Percentiles rank a stretch among this genome's conserved stretches.
phyloP scores from a whole-genome alignment of 1,140 invertebrate species.

The Lasaia peninsularis region DNA sequence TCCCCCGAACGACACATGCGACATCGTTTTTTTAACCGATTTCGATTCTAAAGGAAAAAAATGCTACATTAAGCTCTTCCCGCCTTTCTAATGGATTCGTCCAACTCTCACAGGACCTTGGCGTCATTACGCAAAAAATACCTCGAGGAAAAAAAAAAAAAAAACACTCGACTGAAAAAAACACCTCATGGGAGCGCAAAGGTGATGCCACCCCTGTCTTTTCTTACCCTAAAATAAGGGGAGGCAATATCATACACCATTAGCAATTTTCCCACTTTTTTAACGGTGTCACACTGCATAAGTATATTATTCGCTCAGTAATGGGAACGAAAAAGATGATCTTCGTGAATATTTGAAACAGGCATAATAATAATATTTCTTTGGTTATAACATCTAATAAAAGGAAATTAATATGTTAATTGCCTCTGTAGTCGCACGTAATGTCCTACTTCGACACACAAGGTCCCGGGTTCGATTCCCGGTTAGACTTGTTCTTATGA shows the following conservation, averaged over 20 bases:
- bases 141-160: constrained; percentile 45
- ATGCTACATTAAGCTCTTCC: constrained; percentile 67
- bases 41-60: constrained; percentile 53
- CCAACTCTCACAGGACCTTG: constrained; percentile 71
- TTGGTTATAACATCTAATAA: not conserved
- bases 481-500: too few relatives aligned
- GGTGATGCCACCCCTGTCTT: constrained; percentile 68
- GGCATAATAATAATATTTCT: not conserved
- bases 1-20: constrained; percentile 47
- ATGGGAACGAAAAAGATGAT: constrained; percentile 16
- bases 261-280: constrained; percentile 73
- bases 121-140: constrained; percentile 72
- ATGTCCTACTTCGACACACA: too few relatives aligned
- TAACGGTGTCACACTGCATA: constrained; percentile 71
- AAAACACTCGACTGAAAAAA: constrained; percentile 57
- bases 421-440: too few relatives aligned
- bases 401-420: too few relatives aligned
- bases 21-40: constrained; percentile 47
- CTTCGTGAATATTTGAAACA: constrained; percentile 14
- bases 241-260: constrained; percentile 76
- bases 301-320: constrained; percentile 41
- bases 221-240: constrained; percentile 68
- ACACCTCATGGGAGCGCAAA: constrained; percentile 65
- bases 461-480: too few relatives aligned
- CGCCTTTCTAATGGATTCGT: constrained; percentile 73